phyloP scores from a whole-genome alignment of 2,797 vertebrate species.

The Rhadinocentrus ornatus region DNA sequence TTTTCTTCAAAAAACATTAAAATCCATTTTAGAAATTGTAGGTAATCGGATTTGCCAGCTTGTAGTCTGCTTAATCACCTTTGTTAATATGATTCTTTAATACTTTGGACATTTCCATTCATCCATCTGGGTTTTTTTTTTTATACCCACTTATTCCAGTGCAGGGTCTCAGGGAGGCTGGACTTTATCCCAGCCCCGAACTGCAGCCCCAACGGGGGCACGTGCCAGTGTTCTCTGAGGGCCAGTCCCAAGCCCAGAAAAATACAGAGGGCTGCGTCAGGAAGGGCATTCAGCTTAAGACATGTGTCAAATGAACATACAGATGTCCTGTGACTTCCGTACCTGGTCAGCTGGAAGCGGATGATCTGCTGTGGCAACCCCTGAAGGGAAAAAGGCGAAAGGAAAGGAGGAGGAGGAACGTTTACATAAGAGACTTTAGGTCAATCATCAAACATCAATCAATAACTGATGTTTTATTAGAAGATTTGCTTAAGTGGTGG shows the following conservation, averaged over 20 bases:
- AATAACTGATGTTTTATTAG: not conserved
- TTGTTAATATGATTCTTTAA: not conserved
- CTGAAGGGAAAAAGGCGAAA: too few species aligned
- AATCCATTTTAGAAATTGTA: not conserved
- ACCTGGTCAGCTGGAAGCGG: too few species aligned
- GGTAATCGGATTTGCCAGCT: not conserved
- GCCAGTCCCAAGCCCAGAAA: too few species aligned
- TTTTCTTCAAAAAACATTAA: not conserved
- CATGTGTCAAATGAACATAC: too few species aligned
- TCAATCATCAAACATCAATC: not conserved
- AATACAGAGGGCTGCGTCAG: too few species aligned
- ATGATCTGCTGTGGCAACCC: too few species aligned
- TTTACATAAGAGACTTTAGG: not conserved
- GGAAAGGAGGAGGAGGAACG: too few species aligned
- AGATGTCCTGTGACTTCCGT: too few species aligned
- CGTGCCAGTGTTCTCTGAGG: too few species aligned
- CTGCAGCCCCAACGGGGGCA: too few species aligned
- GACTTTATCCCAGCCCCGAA: not conserved
- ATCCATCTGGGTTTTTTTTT: not conserved
- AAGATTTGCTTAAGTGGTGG: not conserved
- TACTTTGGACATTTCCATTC: not conserved
- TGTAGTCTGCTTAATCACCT: not conserved
- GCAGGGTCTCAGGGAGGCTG: too few species aligned
- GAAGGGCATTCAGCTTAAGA: too few species aligned
- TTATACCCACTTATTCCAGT: not conserved